phyloP scores from a whole-genome alignment of 2,797 vertebrate species.

The Amphiprion clarkii region DNA sequence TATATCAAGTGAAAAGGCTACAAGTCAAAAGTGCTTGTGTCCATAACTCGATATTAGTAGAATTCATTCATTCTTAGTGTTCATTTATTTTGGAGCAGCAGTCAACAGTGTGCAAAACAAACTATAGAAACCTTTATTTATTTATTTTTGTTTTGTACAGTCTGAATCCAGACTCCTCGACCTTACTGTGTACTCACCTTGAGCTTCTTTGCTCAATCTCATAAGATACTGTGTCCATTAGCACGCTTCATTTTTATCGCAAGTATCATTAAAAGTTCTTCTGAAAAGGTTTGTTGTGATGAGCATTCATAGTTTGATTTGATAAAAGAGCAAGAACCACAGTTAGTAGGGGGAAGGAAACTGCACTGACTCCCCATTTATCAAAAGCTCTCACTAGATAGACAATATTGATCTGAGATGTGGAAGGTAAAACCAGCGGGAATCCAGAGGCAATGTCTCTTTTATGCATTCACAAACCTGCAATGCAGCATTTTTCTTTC shows the following conservation, averaged over 20 bases:
- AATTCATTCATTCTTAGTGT: background rate
- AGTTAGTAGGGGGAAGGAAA: slow-evolving; percentile 56
- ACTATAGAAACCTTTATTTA: slow-evolving; percentile 3
- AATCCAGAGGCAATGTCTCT: slow-evolving; percentile 71
- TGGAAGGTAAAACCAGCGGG: slow-evolving; percentile 74
- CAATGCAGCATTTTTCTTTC: slow-evolving; percentile 58
- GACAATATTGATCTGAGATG: slow-evolving; percentile 83
- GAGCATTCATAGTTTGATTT: slow-evolving; percentile 56
- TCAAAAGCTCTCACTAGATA: slow-evolving; percentile 80
- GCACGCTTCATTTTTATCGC: slow-evolving; percentile 13
- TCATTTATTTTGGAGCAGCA: background rate
- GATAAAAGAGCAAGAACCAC: slow-evolving; percentile 51
- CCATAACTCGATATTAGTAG: background rate
- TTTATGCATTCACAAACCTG: slow-evolving; percentile 68
- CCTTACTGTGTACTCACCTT: slow-evolving; percentile 4
- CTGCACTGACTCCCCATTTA: slow-evolving; percentile 79
- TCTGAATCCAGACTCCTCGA: background rate
- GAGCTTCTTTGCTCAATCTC: slow-evolving; percentile 13
- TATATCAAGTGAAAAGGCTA: background rate
- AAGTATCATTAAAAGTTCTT: slow-evolving; percentile 21
- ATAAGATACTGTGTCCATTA: background rate
- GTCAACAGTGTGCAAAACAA: background rate
- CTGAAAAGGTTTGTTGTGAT: slow-evolving; percentile 36
- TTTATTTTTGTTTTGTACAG: background rate
- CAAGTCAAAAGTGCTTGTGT: background rate